Conservation (phyloP, 2,797 vertebrate genomes). For the Sebastes elongatus region DNA sequence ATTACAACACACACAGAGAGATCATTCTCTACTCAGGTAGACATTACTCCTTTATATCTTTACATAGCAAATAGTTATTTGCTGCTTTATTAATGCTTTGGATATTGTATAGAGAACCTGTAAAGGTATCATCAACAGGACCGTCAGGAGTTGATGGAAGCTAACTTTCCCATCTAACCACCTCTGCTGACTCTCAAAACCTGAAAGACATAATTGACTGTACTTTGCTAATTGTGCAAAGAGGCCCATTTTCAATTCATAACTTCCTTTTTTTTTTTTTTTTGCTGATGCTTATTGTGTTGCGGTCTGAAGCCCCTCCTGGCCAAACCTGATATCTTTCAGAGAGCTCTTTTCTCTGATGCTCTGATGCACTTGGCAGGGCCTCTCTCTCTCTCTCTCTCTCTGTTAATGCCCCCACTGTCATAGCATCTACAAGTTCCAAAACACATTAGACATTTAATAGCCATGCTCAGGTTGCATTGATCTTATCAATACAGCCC, state of each 20-base stretch:
- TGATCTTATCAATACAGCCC: slow-evolving; percentile 78
- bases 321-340: slow-evolving; percentile 78
- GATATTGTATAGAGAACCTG: neutral
- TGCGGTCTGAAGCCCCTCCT: slow-evolving; percentile 70
- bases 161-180: neutral
- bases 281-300: slow-evolving; percentile 59
- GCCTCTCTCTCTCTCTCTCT: slow-evolving; percentile 42
- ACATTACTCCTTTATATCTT: neutral
- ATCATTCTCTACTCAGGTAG: neutral
- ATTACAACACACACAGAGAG: neutral
- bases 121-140: neutral
- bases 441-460: slow-evolving; percentile 85
- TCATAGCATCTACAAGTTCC: slow-evolving; percentile 82
- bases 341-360: slow-evolving; percentile 72
- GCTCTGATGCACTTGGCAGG: slow-evolving; percentile 78
- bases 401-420: slow-evolving; percentile 75
- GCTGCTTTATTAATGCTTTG: neutral
- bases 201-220: slow-evolving; percentile 54
- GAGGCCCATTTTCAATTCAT: slow-evolving; percentile 62
- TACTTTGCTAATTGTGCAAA: slow-evolving; percentile 53
- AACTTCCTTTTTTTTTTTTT: neutral
- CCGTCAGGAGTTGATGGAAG: neutral
- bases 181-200: slow-evolving; percentile 26
- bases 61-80: neutral
- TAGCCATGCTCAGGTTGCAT: slow-evolving; percentile 81